Percentiles rank a stretch among this genome's conserved stretches.
Conservation (phyloP, 2,797 vertebrate species). For the Mycteria americana region DNA sequence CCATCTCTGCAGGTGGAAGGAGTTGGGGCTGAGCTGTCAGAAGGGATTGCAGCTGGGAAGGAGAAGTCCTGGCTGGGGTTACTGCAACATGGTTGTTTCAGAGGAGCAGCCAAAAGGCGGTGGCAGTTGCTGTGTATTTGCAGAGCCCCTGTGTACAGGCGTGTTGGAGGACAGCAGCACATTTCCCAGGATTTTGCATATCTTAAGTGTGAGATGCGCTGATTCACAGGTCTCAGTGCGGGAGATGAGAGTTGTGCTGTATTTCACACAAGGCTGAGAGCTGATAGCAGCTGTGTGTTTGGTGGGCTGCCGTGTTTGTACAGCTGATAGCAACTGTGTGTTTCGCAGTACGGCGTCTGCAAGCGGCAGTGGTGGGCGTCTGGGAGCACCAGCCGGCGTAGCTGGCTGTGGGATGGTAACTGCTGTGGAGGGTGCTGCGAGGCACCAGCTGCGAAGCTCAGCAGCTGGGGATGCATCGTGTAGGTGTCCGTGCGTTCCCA, state of each 20-base stretch:
- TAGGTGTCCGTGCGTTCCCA: fast-evolving
- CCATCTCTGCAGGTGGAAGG: neutral
- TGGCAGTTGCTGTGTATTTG: neutral
- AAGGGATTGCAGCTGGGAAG: neutral
- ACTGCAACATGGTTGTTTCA: neutral
- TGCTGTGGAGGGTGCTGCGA: neutral
- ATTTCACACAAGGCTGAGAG: neutral
- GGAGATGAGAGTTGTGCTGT: neutral
- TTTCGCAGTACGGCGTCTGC: fast-evolving
- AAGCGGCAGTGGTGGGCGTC: neutral
- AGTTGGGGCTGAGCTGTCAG: neutral
- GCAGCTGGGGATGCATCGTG: fast-evolving
- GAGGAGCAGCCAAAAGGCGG: neutral
- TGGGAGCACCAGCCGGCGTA: neutral
- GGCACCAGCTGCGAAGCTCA: neutral
- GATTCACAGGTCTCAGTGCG: fast-evolving
- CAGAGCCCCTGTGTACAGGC: neutral
- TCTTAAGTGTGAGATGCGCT: fast-evolving
- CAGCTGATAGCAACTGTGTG: neutral
- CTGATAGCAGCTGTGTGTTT: slow-evolving; percentile 15
- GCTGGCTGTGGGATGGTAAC: neutral
- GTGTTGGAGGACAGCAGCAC: neutral
- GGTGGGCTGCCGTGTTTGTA: neutral
- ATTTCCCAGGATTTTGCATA: neutral
- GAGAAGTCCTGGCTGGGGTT: neutral